Base-by-base conservation (phyloP, 2,797 vertebrate genomes). In the Malurus leucopterus region DNA sequence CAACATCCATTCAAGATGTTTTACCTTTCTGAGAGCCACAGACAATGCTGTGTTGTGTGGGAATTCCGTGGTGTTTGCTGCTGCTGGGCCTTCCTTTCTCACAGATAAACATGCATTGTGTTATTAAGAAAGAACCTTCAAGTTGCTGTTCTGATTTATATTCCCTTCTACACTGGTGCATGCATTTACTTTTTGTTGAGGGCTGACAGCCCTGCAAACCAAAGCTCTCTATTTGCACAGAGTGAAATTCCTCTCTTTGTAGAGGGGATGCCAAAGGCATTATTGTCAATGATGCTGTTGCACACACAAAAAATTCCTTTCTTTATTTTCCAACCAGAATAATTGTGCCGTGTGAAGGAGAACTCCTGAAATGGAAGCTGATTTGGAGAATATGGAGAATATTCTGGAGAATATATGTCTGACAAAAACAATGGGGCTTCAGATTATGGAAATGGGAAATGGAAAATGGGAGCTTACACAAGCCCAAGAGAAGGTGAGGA, bases 131-230 rank as follows among this genome's bases (percentile, higher is more conserved):
- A 82, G 46, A 62, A 18, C 53, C 57, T 90, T 91, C 80, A 44
- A 64, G 87, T 62, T 85, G 40, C 30, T 77, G 50, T 63, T 90
- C 50, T 85, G 72, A 91, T 95, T 92, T 91, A 76, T 86, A 55
- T 88, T 85, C 72, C 75, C 44, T 83, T 92, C 82, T 83, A 80
- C 38, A 11, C 34, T 24, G 20, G 38, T 74, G 75, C 27, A 29
- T 74, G 62, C 34, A 34, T 80, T 88, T 72, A 85, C 71, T 83
- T 30, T 86, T 85, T 84, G 78, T 50, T 88, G 85, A 87, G 89
- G 70, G 47, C 81, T 70, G 76, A 43, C 55, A 63, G 76, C 70
- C 75, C 86, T 81, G 59, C 70, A 89, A 89, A 86, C 64, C 72
- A 43, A 61, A 77, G 58, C 69, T 86, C 75, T 91, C 80, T 84